A percentile compares a stretch with the other conserved stretches of the same genome.
phyloP scores from a whole-genome alignment of 2,888 invertebrate genomes.

The Heliconius ethilla region DNA sequence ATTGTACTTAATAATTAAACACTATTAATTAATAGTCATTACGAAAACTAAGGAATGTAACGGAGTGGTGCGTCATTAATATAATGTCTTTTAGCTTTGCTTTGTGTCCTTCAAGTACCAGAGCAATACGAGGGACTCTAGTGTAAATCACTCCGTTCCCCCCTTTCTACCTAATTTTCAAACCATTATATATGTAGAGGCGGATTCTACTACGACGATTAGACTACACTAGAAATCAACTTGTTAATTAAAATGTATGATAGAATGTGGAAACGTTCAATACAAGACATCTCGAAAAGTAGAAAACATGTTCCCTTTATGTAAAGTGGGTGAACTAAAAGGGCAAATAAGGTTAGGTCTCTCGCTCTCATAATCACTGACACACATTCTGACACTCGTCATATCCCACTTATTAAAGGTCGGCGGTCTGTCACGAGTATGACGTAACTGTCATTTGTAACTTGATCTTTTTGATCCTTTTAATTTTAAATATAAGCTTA shows the following conservation, averaged over 20 bases:
- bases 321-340: conserved; percentile 23
- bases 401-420: conserved; percentile 37
- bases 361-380: conserved; percentile 36
- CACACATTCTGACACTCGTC: conserved; percentile 37
- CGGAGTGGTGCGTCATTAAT: background rate
- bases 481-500: background rate
- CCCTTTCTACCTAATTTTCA: no score
- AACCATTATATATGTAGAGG: no score
- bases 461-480: conserved; percentile 9
- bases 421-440: conserved; percentile 35
- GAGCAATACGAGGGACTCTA: no score
- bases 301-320: conserved; percentile 9
- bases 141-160: no score
- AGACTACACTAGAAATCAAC: background rate
- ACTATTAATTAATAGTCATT: background rate
- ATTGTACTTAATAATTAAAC: background rate
- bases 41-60: background rate
- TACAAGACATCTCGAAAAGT: background rate
- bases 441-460: conserved; percentile 34
- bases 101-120: no score
- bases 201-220: background rate
- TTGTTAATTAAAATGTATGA: background rate
- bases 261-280: background rate
- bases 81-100: background rate
- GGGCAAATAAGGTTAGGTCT: conserved; percentile 32